These are phyloP conservation scores for Tribolium castaneum DNA, from an alignment of 1,140 invertebrate species.

Conservation along the genomic window DNA sequence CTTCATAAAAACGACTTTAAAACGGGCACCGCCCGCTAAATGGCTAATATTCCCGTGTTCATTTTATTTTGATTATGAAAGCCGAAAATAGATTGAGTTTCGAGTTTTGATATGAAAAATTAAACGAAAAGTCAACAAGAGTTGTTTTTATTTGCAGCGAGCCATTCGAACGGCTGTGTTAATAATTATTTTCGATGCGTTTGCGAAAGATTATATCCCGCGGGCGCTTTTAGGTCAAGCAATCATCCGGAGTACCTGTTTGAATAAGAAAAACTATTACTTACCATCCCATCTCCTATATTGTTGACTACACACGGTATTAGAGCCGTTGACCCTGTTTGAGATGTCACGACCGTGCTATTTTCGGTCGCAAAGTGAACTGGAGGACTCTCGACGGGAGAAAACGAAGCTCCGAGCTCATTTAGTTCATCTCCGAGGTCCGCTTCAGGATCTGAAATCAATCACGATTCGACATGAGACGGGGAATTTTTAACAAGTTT, in stretches of 20 bases:
- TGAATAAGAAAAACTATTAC: conserved; percentile 60
- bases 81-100: neutral
- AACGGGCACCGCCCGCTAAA: neutral
- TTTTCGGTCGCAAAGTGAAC: conserved; percentile 82
- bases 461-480: conserved; percentile 26
- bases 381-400: conserved; percentile 59
- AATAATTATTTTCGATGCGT: too few relatives aligned
- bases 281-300: conserved; percentile 87
- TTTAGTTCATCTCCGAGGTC: conserved; percentile 53
- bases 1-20: neutral
- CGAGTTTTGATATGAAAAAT: neutral
- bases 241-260: conserved; percentile 12
- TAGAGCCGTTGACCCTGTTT: conserved; percentile 83
- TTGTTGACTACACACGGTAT: conserved; percentile 85
- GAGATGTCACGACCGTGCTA: conserved; percentile 81
- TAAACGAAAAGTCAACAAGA: neutral
- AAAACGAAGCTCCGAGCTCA: conserved; percentile 60
- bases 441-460: conserved; percentile 42
- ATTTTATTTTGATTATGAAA: neutral
- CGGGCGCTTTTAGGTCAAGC: neutral
- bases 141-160: too few relatives aligned
- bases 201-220: too few relatives aligned
- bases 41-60: neutral
- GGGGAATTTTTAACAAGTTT: neutral
- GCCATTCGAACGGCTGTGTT: too few relatives aligned